Conservation (phyloP, 2,113 vertebrate genomes). For the Rhagologus leucostigma region DNA sequence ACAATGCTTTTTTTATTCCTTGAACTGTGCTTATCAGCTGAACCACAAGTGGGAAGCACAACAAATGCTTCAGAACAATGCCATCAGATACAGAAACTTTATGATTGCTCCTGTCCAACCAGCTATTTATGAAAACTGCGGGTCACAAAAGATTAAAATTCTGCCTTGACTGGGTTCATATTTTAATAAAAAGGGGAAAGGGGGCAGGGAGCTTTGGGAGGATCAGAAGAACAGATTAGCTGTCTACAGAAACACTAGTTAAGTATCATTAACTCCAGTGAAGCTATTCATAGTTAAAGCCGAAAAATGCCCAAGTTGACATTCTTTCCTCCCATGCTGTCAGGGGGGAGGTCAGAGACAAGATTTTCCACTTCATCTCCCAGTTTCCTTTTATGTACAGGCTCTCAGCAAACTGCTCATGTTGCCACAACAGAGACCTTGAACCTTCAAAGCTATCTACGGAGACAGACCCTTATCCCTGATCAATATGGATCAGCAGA, state of each 20-base stretch:
- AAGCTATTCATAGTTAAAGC: slow-evolving; percentile 44
- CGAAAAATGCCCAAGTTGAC: slow-evolving; percentile 47
- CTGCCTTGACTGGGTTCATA: not conserved
- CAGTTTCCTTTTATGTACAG: slow-evolving; percentile 23
- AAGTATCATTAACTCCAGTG: slow-evolving; percentile 48
- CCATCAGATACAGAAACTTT: slow-evolving; percentile 41
- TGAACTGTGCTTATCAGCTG: slow-evolving; percentile 42
- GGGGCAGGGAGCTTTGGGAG: slow-evolving; percentile 10
- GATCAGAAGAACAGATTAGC: slow-evolving; percentile 55
- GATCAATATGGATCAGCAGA: slow-evolving; percentile 41
- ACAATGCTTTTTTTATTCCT: slow-evolving; percentile 40
- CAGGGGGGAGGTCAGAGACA: not conserved
- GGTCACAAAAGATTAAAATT: slow-evolving; percentile 42
- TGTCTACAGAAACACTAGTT: slow-evolving; percentile 53
- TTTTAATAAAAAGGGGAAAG: slow-evolving; percentile 44
- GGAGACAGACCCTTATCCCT: slow-evolving; percentile 26
- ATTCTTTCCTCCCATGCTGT: slow-evolving; percentile 56
- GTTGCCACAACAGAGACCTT: slow-evolving; percentile 45
- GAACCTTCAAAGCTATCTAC: slow-evolving; percentile 54
- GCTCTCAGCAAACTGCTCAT: slow-evolving; percentile 19
- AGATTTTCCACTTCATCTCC: slow-evolving; percentile 59
- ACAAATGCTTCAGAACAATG: slow-evolving; percentile 42
- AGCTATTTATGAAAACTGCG: slow-evolving; percentile 30
- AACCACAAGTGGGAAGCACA: slow-evolving; percentile 46
- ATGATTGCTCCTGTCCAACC: not conserved